These are phyloP conservation scores for Sebastes schlegelii DNA, from an alignment of 2,113 vertebrate species.

Conservation along the genomic window DNA sequence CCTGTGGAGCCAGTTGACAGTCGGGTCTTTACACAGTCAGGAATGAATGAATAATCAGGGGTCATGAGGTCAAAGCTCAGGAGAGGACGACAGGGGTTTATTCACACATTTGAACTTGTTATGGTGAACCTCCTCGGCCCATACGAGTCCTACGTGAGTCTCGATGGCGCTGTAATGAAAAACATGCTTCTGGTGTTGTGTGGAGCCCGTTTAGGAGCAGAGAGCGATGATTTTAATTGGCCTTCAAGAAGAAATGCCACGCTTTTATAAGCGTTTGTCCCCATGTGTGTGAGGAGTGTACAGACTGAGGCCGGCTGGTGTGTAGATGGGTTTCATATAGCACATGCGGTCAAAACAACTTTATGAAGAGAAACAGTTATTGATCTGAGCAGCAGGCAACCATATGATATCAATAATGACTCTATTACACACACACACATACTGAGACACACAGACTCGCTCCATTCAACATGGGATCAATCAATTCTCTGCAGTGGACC, in stretches of 20 bases:
- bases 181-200: slow-evolving; percentile 20
- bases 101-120: slow-evolving; percentile 41
- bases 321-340: slow-evolving; percentile 59
- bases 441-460: neutral
- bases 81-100: slow-evolving; percentile 35
- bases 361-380: slow-evolving; percentile 76
- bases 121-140: neutral
- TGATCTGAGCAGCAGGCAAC: slow-evolving; percentile 63
- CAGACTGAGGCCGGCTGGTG: neutral
- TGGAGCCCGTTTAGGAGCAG: slow-evolving; percentile 10
- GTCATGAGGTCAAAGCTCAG: slow-evolving; percentile 44
- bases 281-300: slow-evolving; percentile 11
- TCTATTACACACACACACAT: slow-evolving; percentile 39
- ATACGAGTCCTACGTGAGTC: slow-evolving; percentile 11
- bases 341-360: slow-evolving; percentile 67
- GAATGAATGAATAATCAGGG: slow-evolving; percentile 46
- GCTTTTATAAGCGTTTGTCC: slow-evolving; percentile 29
- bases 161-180: slow-evolving; percentile 27
- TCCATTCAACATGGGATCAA: slow-evolving; percentile 57
- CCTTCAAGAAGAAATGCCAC: slow-evolving; percentile 37
- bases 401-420: slow-evolving; percentile 72
- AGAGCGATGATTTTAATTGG: slow-evolving; percentile 41
- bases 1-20: slow-evolving; percentile 20
- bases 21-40: slow-evolving; percentile 44
- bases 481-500: slow-evolving; percentile 57